A percentile compares a stretch with the other conserved stretches of the same genome.
phyloP scores from a whole-genome alignment of 2,797 vertebrate species.

The Bradypus variegatus region DNA sequence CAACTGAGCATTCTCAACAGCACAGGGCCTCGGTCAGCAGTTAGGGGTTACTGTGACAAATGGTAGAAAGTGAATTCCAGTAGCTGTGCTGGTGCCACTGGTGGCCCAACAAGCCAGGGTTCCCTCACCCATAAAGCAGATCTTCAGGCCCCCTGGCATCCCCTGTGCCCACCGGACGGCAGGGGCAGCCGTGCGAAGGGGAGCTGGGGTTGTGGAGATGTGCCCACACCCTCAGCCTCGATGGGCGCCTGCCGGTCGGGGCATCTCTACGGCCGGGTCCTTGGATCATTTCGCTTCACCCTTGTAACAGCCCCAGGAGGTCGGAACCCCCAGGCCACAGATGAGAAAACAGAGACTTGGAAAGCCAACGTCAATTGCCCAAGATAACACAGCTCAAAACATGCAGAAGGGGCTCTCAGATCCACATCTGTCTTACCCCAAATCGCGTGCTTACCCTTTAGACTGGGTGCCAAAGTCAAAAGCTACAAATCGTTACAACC shows the following conservation, averaged over 20 bases:
- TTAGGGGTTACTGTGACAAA: rapidly evolving
- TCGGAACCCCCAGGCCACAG: neutral
- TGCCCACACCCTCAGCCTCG: rapidly evolving
- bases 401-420: too few species aligned
- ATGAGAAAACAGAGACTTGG: neutral
- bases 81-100: rapidly evolving
- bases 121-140: rapidly evolving
- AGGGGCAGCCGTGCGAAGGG: neutral
- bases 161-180: rapidly evolving
- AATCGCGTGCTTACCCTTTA: neutral
- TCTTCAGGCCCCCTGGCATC: neutral
- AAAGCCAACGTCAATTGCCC: neutral
- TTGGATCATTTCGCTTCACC: neutral
- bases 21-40: too few species aligned
- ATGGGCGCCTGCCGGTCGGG: neutral
- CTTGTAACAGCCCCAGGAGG: neutral
- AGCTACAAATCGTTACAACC: too few species aligned
- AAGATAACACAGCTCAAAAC: rapidly evolving
- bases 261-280: too few species aligned
- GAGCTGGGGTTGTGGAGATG: neutral
- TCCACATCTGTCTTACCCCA: too few species aligned
- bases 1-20: too few species aligned
- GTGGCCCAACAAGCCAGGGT: rapidly evolving
- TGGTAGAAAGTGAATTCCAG: rapidly evolving
- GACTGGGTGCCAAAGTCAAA: neutral